Evolutionary conservation across 2,888 invertebrate genomes (phyloP).

Genomic region (Coelinius sp.): DNA sequence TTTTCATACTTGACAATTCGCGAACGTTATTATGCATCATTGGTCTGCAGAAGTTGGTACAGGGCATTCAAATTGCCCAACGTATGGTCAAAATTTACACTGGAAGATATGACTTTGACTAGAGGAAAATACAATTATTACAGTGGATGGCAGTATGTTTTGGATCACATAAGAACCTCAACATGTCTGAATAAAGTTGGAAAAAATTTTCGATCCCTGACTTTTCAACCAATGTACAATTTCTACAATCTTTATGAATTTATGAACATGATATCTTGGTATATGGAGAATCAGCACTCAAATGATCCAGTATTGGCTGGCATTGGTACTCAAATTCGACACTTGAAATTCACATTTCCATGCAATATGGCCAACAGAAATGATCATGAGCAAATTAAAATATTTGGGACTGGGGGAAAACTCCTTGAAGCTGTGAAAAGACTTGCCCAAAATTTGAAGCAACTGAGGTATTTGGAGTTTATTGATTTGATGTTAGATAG

Average conservation of each 20-base stretch:
- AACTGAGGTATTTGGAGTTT: slow-evolving; percentile 77
- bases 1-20: slow-evolving; percentile 79
- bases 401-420: slow-evolving; percentile 86
- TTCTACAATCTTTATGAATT: slow-evolving; percentile 89
- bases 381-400: slow-evolving; percentile 75
- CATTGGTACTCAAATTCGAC: slow-evolving; percentile 75
- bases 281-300: slow-evolving; percentile 72
- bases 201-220: slow-evolving; percentile 76
- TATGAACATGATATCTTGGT: slow-evolving; percentile 85
- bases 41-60: slow-evolving; percentile 79
- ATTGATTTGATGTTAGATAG: slow-evolving; percentile 83
- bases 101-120: slow-evolving; percentile 82
- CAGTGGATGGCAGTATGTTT: slow-evolving; percentile 84
- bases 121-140: slow-evolving; percentile 84
- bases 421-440: slow-evolving; percentile 78
- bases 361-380: slow-evolving; percentile 80
- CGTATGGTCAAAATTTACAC: slow-evolving; percentile 82
- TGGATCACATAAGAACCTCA: slow-evolving; percentile 83
- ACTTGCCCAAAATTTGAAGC: slow-evolving; percentile 78
- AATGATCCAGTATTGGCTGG: slow-evolving; percentile 66
- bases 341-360: slow-evolving; percentile 81
- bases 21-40: slow-evolving; percentile 82
- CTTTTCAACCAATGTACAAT: slow-evolving; percentile 82
- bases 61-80: slow-evolving; percentile 80
- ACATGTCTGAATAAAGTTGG: slow-evolving; percentile 81